phyloP scores from a whole-genome alignment of 1,140 invertebrate genomes.

The Nixonia krombeini region DNA sequence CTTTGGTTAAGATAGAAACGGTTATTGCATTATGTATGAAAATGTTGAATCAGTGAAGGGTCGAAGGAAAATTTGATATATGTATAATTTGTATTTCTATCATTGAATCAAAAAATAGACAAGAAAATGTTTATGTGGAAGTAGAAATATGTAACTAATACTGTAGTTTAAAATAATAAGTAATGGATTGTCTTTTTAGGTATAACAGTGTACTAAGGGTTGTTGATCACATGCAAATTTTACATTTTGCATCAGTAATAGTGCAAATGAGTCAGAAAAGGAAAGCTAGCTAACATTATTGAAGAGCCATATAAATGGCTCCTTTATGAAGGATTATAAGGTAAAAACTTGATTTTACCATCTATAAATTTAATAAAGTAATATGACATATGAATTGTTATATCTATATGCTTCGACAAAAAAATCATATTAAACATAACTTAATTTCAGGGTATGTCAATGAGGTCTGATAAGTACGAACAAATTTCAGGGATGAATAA shows the following conservation, averaged over 20 bases:
- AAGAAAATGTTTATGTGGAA: too few species aligned
- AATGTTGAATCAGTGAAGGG: too few species aligned
- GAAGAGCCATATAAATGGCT: slow-evolving; percentile 1
- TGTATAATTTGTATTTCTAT: too few species aligned
- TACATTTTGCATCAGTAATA: background rate
- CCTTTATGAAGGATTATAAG: background rate
- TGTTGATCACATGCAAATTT: background rate
- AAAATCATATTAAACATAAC: too few species aligned
- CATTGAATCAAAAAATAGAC: too few species aligned
- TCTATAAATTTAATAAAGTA: slow-evolving; percentile 11
- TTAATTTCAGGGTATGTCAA: too few species aligned
- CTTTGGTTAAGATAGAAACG: background rate
- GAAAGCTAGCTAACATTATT: slow-evolving; percentile 4
- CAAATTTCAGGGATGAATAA: slow-evolving; percentile 48
- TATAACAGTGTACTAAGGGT: background rate
- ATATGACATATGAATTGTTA: too few species aligned
- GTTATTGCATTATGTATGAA: background rate
- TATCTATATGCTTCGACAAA: too few species aligned
- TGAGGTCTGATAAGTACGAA: slow-evolving; percentile 19
- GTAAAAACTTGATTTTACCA: background rate
- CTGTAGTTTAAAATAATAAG: too few species aligned
- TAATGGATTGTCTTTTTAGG: background rate
- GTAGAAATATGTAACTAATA: background rate
- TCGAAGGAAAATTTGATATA: too few species aligned
- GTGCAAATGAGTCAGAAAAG: background rate